Evolutionary conservation across 2,797 vertebrate genomes (phyloP), one percentile per base, ranked within the genome.

Genomic region (Diceros bicornis): DNA sequence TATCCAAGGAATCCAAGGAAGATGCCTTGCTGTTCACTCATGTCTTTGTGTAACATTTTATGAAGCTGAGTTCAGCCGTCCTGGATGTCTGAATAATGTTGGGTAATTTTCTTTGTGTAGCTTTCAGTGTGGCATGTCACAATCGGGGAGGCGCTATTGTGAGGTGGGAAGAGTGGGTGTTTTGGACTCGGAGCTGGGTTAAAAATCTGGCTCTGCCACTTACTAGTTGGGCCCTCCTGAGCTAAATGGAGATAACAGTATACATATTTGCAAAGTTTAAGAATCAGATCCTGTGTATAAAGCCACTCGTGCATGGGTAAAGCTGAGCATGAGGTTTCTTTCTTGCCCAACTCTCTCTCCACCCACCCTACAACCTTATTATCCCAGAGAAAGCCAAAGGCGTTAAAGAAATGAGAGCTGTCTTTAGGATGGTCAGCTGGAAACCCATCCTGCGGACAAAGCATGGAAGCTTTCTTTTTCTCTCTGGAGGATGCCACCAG

Each of bases 31-130:
- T 92, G 71, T 75, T 95, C 75, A 44, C 50, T 96, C 75, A 25
- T 29, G 25, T 78, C 89, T 97, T 74, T 34, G 47, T 44, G 20
- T 75, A 81, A 77, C 57, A 61, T 50, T 90, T 86, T 78, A 64
- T 64, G 90, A 85, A 87, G 84, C 83, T 91, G 84, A 85, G 75
- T 93, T 91, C 86, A 93, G 77, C 52, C 16, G 4, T 78, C 81
- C 82, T n/a, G 11, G 32, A 27, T 16, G 69, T 74, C 57, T 91
- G 91, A 72, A 92, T 55, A 69, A 68, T 57, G 84, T 18, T 62
- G 92, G 64, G 84, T 52, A 77, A 61, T 86, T 74, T 47, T 93
- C 64, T 89, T 68, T 57, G 25, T 62, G 12, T 44, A 64, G 83
- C 37, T 89, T 47, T 75, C 96, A 10, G 21, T 27, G 14, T n/a